These are phyloP conservation scores for Panagrolaimus sp. DNA, from an alignment of 1,140 invertebrate genomes.

Conservation along the genomic window DNA sequence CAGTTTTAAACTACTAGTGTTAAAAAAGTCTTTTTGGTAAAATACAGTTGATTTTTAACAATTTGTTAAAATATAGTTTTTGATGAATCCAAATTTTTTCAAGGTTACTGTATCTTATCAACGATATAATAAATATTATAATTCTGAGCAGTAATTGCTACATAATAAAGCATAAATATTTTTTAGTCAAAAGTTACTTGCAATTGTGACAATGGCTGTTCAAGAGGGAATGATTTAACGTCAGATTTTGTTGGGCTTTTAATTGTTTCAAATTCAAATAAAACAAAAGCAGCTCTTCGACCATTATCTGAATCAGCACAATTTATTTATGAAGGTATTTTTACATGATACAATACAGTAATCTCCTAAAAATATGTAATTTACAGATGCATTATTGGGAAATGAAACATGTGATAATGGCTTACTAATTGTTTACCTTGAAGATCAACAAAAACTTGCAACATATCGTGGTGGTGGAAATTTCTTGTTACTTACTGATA, in stretches of 20 bases:
- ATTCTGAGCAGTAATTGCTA: too few relatives aligned
- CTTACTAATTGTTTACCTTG: not conserved
- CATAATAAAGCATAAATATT: not conserved
- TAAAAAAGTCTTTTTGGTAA: too few relatives aligned
- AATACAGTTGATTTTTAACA: too few relatives aligned
- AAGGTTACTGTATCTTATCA: too few relatives aligned
- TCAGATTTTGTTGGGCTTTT: not conserved
- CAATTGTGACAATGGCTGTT: slow-evolving; percentile 11
- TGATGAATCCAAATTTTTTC: too few relatives aligned
- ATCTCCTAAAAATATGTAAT: too few relatives aligned
- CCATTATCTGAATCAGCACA: not conserved
- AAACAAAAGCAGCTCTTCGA: not conserved
- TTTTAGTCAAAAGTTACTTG: slow-evolving; percentile 5
- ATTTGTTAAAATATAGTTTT: too few relatives aligned
- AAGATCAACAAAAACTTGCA: slow-evolving; percentile 6
- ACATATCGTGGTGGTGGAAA: slow-evolving; percentile 3
- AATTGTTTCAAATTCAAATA: slow-evolving; percentile 1
- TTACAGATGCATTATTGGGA: not conserved
- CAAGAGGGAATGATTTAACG: not conserved
- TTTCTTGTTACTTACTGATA: not conserved
- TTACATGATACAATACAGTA: too few relatives aligned
- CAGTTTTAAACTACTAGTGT: too few relatives aligned
- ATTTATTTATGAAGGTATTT: not conserved
- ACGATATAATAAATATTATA: too few relatives aligned
- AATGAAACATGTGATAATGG: slow-evolving; percentile 12